Evolutionary conservation across 92 coral and sea anemone species (phyloP).

Genomic region (Palythoa grandiflora): DNA sequence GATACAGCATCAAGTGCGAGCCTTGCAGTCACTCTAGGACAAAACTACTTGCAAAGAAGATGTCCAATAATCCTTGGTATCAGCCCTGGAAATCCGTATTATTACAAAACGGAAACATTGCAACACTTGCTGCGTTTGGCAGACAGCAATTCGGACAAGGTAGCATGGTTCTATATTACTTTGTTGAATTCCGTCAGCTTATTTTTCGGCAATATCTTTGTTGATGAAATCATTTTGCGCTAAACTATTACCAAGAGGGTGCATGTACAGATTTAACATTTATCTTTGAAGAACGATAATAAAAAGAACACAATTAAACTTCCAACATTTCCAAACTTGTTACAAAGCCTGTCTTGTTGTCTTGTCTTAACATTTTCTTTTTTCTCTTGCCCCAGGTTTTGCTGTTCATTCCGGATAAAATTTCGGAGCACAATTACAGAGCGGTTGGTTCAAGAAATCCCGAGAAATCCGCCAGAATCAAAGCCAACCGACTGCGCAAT

Average conservation of each 20-base stretch:
- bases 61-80: constrained; percentile 71
- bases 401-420: constrained; percentile 77
- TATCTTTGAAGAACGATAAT: too few species aligned
- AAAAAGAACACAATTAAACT: too few species aligned
- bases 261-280: too few species aligned
- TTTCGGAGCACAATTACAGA: constrained; percentile 79
- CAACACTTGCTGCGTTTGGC: constrained; percentile 61
- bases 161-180: neutral
- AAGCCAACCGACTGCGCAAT: constrained; percentile 76
- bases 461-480: constrained; percentile 74
- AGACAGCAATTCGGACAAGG: constrained; percentile 67
- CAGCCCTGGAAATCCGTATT: constrained; percentile 87
- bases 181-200: too few species aligned
- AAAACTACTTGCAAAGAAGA: constrained; percentile 52
- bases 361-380: neutral
- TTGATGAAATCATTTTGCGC: too few species aligned
- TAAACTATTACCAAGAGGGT: too few species aligned
- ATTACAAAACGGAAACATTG: constrained; percentile 67
- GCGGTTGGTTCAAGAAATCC: constrained; percentile 89
- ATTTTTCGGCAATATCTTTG: too few species aligned
- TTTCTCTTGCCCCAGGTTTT: constrained; percentile 59
- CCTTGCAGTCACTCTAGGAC: constrained; percentile 70
- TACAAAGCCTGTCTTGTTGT: too few species aligned
- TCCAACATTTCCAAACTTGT: too few species aligned
- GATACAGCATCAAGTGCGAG: neutral